Evolutionary conservation across 2,797 vertebrate genomes (phyloP).

Genomic region (Danio albolineatus): DNA sequence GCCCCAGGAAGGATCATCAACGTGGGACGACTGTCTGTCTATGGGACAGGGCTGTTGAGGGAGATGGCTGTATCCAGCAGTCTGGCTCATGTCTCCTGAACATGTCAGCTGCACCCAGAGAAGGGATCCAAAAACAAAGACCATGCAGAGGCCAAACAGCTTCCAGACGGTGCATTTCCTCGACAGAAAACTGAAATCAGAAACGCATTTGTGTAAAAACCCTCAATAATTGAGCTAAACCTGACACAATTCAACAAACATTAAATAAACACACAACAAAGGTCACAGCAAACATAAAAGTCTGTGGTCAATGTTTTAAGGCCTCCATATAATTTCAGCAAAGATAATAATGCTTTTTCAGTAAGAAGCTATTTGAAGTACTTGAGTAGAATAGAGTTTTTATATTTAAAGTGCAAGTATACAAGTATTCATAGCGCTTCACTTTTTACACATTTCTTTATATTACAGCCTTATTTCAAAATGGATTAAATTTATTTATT

Average conservation of each 20-base stretch:
- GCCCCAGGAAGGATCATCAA: conserved; percentile 86
- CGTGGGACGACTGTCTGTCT: conserved; percentile 62
- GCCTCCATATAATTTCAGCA: too few species aligned
- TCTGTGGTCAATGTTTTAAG: neutral
- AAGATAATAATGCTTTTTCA: too few species aligned
- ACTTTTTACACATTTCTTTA: too few species aligned
- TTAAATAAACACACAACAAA: neutral
- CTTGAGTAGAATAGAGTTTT: too few species aligned
- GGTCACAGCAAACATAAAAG: neutral
- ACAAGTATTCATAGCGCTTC: too few species aligned
- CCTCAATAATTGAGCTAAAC: neutral
- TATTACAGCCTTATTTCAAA: too few species aligned
- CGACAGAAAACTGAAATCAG: conserved; percentile 74
- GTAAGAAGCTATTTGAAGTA: too few species aligned
- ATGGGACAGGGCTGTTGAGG: conserved; percentile 76
- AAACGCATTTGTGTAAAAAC: conserved; percentile 4
- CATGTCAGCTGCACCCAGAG: conserved; percentile 96
- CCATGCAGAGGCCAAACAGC: conserved; percentile 87
- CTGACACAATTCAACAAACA: neutral
- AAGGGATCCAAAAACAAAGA: conserved; percentile 87
- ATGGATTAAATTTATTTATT: too few species aligned
- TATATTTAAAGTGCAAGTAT: too few species aligned
- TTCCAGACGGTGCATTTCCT: conserved; percentile 86
- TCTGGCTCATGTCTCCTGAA: conserved; percentile 79
- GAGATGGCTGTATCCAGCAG: conserved; percentile 26